Base-by-base conservation (phyloP, 35 echinoderm and acorn worm species). In the Apostichopus californicus region DNA sequence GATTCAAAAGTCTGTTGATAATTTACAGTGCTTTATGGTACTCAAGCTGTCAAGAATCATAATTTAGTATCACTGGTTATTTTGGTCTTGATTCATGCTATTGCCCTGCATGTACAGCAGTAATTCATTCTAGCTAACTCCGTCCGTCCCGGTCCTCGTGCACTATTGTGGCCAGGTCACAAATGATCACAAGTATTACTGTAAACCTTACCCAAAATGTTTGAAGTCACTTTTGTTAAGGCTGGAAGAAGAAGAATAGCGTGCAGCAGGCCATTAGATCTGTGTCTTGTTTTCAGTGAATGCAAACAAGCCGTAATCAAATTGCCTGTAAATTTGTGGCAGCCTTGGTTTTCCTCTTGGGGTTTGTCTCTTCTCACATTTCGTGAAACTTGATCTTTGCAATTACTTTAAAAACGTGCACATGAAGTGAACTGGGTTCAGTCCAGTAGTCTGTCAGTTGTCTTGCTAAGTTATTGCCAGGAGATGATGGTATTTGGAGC, bases 331-430 rank as follows among this genome's bases (percentile, higher is more conserved):
- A 58, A 85, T 20, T 85, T 85, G 20, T 25, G 15, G 5, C 81
- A 22, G n/a, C 54, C 21, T 58, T 25, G n/a, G 5, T 18, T 85
- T 12, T 58, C 20, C 81, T 59, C 55, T 58, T 58, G 81, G 81
- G 55, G 22, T 58, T 85, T 85, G 54, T 60, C 5, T 60, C 15
- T 22, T n/a, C 81, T 85, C 81, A 58, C 14, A 21, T 85, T 60
- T 58, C 81, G 71, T 59, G 81, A 58, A 57, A 85, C 20, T 24
- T 85, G 81, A 85, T 81, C 78, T 81, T 46, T 55, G 78, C 52
- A 81, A 81, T 81, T 81, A 81, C 78, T 81, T 81, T 54, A 81
- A 81, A 46, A 46, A 11, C 22, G 12, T 81, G 54, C 78, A 81
- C 81, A 59, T 7, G 71, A 75, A 75, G 17, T 75, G 71, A 75